Conservation (phyloP, 37 sponge, comb jelly and placozoan genomes). For the Petrosia ficiformis region DNA sequence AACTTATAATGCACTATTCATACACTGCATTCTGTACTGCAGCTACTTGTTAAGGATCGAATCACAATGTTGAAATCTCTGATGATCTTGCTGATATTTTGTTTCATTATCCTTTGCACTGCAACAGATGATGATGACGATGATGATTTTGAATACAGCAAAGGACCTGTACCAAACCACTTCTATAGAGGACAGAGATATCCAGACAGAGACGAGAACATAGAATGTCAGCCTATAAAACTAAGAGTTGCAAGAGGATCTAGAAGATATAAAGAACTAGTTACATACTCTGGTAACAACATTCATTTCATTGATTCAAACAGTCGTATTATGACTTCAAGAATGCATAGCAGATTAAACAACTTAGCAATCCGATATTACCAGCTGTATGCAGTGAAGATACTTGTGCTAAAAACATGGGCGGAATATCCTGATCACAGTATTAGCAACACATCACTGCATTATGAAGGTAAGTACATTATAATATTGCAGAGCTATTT, state of each 20-base stretch:
- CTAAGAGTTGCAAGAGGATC: constrained; percentile 64
- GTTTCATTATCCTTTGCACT: neutral
- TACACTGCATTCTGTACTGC: no score
- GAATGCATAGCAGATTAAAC: constrained; percentile 46
- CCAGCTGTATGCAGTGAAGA: neutral
- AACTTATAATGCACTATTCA: no score
- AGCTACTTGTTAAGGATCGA: no score
- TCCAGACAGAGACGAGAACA: constrained; percentile 59
- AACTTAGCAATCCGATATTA: constrained; percentile 31
- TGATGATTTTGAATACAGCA: constrained; percentile 15
- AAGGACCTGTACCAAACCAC: constrained; percentile 30
- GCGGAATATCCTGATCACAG: constrained; percentile 18
- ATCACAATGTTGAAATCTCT: no score
- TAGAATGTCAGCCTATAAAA: constrained; percentile 71
- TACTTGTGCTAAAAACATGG: constrained; percentile 62
- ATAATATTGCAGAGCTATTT: neutral
- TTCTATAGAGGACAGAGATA: constrained; percentile 44
- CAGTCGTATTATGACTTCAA: constrained; percentile 60
- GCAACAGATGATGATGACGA: neutral
- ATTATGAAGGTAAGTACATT: constrained; percentile 76
- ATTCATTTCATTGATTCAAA: constrained; percentile 39
- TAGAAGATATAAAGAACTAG: constrained; percentile 31
- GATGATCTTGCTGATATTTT: neutral
- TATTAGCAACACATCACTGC: constrained; percentile 49
- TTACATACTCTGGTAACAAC: constrained; percentile 32